phyloP scores from a whole-genome alignment of 2,888 invertebrate species.

The Stramonita haemastoma region DNA sequence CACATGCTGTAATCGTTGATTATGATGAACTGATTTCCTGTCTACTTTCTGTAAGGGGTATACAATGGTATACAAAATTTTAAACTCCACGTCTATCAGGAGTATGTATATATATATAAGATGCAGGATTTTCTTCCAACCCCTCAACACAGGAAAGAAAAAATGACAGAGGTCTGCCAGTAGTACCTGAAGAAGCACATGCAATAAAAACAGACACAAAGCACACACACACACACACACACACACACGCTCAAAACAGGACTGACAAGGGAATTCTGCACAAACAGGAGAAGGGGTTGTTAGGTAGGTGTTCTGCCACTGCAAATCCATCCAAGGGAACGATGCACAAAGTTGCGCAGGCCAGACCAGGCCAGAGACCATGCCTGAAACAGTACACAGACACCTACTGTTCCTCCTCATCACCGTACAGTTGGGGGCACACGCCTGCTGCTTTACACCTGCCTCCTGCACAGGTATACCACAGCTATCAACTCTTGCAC shows the following conservation, averaged over 20 bases:
- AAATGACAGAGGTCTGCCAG: not conserved
- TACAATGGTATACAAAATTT: no score
- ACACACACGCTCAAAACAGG: not conserved
- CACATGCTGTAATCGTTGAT: not conserved
- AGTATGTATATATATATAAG: not conserved
- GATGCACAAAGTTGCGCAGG: conserved; percentile 4
- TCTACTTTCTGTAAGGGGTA: not conserved
- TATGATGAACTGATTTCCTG: not conserved
- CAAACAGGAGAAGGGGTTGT: not conserved
- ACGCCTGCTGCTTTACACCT: conserved; percentile 10
- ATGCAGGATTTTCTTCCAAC: not conserved
- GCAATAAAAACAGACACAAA: no score
- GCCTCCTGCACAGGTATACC: conserved; percentile 39
- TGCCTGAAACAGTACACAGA: not conserved
- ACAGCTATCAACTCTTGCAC: no score
- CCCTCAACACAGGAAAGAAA: not conserved
- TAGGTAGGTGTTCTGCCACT: conserved; percentile 20
- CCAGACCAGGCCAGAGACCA: not conserved
- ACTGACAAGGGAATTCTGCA: not conserved
- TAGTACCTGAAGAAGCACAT: not conserved
- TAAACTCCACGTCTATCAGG: no score
- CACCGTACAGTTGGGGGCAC: conserved; percentile 29
- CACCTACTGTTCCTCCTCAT: conserved; percentile 34
- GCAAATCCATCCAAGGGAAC: not conserved
- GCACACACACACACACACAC: not conserved